A percentile compares a stretch with the other conserved stretches of the same genome.
Conservation (phyloP, 2,797 vertebrate genomes). For the Rhinogobio ventralis region DNA sequence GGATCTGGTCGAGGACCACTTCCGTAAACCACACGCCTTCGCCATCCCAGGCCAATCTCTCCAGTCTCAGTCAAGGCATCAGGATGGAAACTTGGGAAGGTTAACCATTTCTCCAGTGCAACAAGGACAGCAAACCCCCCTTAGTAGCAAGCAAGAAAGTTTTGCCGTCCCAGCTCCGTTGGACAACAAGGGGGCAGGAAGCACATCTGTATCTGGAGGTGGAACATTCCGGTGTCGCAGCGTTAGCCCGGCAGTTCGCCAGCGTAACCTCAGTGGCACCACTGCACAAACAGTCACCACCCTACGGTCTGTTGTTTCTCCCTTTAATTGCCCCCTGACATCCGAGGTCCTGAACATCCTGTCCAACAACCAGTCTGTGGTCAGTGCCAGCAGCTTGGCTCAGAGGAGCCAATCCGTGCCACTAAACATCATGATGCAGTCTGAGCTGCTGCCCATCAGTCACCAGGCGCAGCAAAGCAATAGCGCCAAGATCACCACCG, state of each 20-base stretch:
- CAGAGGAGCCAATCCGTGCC: slow-evolving; percentile 98
- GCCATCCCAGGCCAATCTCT: slow-evolving; percentile 94
- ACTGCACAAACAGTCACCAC: slow-evolving; percentile 81
- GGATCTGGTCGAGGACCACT: slow-evolving; percentile 95
- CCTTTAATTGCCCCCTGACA: slow-evolving; percentile 90
- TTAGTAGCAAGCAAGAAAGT: slow-evolving; percentile 91
- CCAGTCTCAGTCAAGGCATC: slow-evolving; percentile 88
- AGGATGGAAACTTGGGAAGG: slow-evolving; percentile 88
- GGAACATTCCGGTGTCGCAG: slow-evolving; percentile 93
- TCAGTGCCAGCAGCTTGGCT: slow-evolving; percentile 89
- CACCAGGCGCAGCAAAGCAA: slow-evolving; percentile 82
- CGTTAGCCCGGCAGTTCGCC: slow-evolving; percentile 95
- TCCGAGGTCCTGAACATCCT: slow-evolving; percentile 90
- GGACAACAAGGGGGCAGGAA: slow-evolving; percentile 85
- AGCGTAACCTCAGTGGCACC: slow-evolving; percentile 95
- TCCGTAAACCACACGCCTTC: slow-evolving; percentile 97
- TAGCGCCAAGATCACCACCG: slow-evolving; percentile 93
- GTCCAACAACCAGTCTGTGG: slow-evolving; percentile 82
- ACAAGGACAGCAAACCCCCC: slow-evolving; percentile 79
- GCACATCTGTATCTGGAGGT: slow-evolving; percentile 80
- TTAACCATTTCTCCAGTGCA: slow-evolving; percentile 92
- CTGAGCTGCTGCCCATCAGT: slow-evolving; percentile 87
- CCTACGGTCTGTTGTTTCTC: slow-evolving; percentile 83
- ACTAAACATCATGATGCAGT: slow-evolving; percentile 98
- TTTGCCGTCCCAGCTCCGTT: slow-evolving; percentile 97